Evolutionary conservation across 2,888 invertebrate genomes (phyloP).

Genomic region (Pterostichus niger): DNA sequence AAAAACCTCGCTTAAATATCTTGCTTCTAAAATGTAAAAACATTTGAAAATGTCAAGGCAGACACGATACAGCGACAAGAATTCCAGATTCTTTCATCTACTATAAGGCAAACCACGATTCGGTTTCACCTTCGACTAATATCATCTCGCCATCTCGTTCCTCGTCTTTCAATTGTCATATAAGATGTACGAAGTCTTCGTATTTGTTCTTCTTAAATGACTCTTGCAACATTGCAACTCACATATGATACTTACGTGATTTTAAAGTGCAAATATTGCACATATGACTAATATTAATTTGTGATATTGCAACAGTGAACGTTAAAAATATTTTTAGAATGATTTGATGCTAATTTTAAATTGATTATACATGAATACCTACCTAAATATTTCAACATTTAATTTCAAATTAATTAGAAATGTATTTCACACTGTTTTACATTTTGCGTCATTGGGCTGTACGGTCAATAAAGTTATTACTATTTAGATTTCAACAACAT

Average conservation of each 20-base stretch:
- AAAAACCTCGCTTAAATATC: background rate
- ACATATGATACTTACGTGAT: background rate
- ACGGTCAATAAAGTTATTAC: too few relatives aligned
- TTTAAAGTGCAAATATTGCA: background rate
- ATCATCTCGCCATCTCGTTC: conserved; percentile 3
- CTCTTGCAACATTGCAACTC: background rate
- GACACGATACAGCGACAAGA: conserved; percentile 32
- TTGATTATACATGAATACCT: background rate
- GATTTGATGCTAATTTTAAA: background rate
- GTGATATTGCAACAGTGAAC: background rate
- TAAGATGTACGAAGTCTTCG: background rate
- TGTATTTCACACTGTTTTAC: too few relatives aligned
- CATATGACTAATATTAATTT: background rate
- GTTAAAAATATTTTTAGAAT: background rate
- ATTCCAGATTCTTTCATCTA: conserved; percentile 28
- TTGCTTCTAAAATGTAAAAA: conserved; percentile 30
- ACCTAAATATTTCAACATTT: background rate
- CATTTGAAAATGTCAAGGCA: conserved; percentile 58
- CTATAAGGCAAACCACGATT: background rate
- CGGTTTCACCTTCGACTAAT: conserved; percentile 35
- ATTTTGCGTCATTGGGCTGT: too few relatives aligned
- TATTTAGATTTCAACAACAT: too few relatives aligned
- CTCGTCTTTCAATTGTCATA: conserved; percentile 2
- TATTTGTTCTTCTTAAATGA: background rate
- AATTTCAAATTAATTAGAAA: too few relatives aligned